Conservation (phyloP, 2,888 invertebrate genomes). For the Folsomia candida region DNA sequence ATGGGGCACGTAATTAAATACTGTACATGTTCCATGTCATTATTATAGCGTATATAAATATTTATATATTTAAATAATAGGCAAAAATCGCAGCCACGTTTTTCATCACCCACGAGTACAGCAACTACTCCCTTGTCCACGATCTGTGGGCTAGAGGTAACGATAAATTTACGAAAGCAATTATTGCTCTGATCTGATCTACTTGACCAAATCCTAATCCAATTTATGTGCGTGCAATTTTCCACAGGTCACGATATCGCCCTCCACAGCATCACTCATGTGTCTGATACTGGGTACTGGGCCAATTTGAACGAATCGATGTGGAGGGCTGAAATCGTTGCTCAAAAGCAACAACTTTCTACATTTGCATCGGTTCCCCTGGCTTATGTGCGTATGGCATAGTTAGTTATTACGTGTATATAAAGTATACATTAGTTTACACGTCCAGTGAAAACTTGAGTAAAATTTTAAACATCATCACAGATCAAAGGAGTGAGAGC, state of each 20-base stretch:
- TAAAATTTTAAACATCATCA: too few relatives aligned
- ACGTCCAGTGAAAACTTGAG: too few relatives aligned
- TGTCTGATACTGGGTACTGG: slow-evolving; percentile 37
- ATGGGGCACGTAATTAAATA: slow-evolving; percentile 63
- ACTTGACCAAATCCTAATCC: not conserved
- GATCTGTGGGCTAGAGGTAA: slow-evolving; percentile 60
- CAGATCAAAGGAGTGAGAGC: slow-evolving; percentile 56
- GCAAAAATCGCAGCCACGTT: slow-evolving; percentile 66
- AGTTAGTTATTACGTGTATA: too few relatives aligned
- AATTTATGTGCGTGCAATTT: too few relatives aligned
- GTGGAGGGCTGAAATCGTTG: slow-evolving; percentile 61
- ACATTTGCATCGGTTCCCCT: slow-evolving; percentile 60
- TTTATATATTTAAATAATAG: too few relatives aligned
- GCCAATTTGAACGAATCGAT: slow-evolving; percentile 10
- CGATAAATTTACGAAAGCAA: not conserved
- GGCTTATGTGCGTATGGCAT: slow-evolving; percentile 24
- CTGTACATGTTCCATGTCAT: too few relatives aligned
- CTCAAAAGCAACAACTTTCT: slow-evolving; percentile 59
- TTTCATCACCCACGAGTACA: slow-evolving; percentile 71
- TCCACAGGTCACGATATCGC: slow-evolving; percentile 63
- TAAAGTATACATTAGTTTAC: too few relatives aligned
- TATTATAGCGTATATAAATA: too few relatives aligned
- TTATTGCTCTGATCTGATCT: not conserved
- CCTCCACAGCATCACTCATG: slow-evolving; percentile 63
- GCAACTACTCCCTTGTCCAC: slow-evolving; percentile 65